Base-by-base conservation (phyloP, 2,113 vertebrate species). In the Rhinogobius similis region DNA sequence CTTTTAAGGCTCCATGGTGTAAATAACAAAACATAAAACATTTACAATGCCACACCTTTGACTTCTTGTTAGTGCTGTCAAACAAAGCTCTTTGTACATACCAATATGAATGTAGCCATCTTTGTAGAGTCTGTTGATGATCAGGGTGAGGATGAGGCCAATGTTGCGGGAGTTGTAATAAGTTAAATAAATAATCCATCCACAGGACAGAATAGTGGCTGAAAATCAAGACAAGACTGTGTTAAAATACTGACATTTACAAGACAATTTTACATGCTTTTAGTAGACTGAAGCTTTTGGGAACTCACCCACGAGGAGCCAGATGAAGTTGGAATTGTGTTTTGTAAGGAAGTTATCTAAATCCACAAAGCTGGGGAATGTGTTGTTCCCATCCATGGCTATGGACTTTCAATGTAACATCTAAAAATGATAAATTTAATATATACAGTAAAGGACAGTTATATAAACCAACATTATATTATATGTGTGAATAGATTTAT, bases 131-230 rank as follows among this genome's bases (percentile, higher is more conserved):
- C 96, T 93, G 90, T 99, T 99, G 85, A 99, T 94, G 89, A 99
- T 95, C 82, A 97, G 80, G 0, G 98, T 99, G 90, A 99, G 93
- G 89, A 99, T 94, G 76, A 99, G 95, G 87, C 98, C 98, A 73
- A 99, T 95, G 90, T 99, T 99, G 85, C 98, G 94, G 77, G 98
- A 99, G 92, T 99, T 99, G 86, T 99, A 99, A 80, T 99, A 99
- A 11, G 96, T 99, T 87, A 99, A 92, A 89, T 99, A 99, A 90
- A 99, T 99, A 87, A 99, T 99, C 98, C 98, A 99, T 91, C 96
- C 97, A 90, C 98, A 99, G 90, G 98, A 99, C 88, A 99, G 93
- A 93, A 99, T 98, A 82, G 98, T 99, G 44, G 98, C 98, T 99
- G 92, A 80, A 89, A 85, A 68, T 21, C 50, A 66, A 62, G 74